Percentiles rank a stretch among this genome's conserved stretches.
These are phyloP conservation scores for Oreotrochilus melanogaster DNA, from an alignment of 2,113 vertebrate genomes.

Conservation along the genomic window DNA sequence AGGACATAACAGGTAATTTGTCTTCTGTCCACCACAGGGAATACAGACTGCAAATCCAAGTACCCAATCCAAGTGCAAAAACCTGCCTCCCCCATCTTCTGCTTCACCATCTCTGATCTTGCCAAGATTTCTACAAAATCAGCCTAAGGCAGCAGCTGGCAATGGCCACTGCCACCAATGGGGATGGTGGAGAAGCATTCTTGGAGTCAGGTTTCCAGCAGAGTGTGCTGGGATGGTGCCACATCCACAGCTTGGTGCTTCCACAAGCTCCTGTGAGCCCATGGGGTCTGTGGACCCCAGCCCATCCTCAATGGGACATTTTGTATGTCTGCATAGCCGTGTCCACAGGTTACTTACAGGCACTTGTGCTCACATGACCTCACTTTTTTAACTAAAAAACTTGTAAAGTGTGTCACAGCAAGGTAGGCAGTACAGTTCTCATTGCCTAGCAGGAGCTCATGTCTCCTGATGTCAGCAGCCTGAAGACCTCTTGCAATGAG, in stretches of 20 bases:
- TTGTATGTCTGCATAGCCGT: neutral
- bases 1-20: fast-evolving
- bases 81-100: neutral
- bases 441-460: neutral
- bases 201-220: neutral
- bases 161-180: neutral
- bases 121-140: neutral
- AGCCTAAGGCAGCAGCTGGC: neutral
- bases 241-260: neutral
- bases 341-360: neutral
- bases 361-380: neutral
- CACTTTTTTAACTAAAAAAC: neutral
- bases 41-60: neutral
- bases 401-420: neutral
- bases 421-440: fast-evolving
- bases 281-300: fast-evolving
- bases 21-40: neutral
- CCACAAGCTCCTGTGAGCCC: neutral
- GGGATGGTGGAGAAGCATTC: fast-evolving
- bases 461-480: neutral
- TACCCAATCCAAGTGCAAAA: neutral
- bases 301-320: neutral
- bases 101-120: neutral
- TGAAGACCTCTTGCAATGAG: neutral
- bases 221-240: neutral